Evolutionary conservation across 2,113 vertebrate species (phyloP).

Genomic region (Spea bombifrons): DNA sequence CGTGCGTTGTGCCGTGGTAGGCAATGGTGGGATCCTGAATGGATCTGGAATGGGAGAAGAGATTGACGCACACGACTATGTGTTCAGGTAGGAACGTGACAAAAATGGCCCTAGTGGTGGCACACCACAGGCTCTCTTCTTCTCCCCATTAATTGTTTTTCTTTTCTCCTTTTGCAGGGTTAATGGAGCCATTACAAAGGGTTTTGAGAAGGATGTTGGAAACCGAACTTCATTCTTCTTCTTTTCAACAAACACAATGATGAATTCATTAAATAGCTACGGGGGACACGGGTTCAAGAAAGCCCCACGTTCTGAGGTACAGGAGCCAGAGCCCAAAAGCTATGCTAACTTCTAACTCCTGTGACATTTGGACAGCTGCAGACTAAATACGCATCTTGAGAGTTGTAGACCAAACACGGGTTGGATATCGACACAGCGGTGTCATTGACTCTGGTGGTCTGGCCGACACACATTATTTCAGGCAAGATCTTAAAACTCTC

Average conservation of each 20-base stretch:
- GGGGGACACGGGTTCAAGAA: constrained; percentile 51
- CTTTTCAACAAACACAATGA: constrained; percentile 77
- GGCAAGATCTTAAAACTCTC: no score
- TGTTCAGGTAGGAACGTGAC: constrained; percentile 67
- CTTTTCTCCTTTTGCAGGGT: constrained; percentile 53
- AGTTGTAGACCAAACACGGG: no score
- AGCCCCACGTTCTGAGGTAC: constrained; percentile 53
- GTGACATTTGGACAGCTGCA: no score
- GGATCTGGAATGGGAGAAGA: constrained; percentile 65
- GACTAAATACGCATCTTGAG: no score
- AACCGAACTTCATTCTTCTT: constrained; percentile 72
- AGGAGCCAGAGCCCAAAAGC: no score
- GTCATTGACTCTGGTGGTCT: background rate
- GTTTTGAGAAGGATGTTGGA: constrained; percentile 73
- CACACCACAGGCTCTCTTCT: background rate
- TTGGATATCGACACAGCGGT: background rate
- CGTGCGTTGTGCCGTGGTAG: constrained; percentile 67
- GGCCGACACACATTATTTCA: no score
- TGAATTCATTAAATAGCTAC: constrained; percentile 69
- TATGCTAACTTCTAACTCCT: no score
- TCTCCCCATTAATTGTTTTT: background rate
- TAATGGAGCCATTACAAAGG: constrained; percentile 68
- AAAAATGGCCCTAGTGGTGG: background rate
- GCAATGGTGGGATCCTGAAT: constrained; percentile 72
- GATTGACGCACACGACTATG: constrained; percentile 73